phyloP scores from a whole-genome alignment of 2,113 vertebrate genomes.

The Myotis lucifugus region DNA sequence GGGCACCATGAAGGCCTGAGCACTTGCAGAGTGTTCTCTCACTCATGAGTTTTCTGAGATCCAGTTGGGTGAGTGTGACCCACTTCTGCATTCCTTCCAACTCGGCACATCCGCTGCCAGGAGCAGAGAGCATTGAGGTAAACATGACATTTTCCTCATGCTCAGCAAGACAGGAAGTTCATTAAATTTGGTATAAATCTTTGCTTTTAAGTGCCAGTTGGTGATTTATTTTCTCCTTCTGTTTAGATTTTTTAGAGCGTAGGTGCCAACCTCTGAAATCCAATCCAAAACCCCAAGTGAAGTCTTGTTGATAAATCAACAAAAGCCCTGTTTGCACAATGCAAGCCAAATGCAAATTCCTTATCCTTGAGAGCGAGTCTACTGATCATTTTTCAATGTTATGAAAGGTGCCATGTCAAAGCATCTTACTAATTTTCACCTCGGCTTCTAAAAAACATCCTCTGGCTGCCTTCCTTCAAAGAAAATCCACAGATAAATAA shows the following conservation, averaged over 20 bases:
- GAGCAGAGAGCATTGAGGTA: not conserved
- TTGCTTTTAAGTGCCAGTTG: constrained; percentile 81
- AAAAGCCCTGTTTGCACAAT: constrained; percentile 81
- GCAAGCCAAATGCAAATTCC: constrained; percentile 80
- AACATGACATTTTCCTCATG: constrained; percentile 76
- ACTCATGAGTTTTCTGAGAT: constrained; percentile 57
- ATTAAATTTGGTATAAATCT: constrained; percentile 86
- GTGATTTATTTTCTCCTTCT: constrained; percentile 85
- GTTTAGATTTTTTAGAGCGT: constrained; percentile 76
- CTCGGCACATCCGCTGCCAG: constrained; percentile 34
- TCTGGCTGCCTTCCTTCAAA: constrained; percentile 66
- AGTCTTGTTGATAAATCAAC: constrained; percentile 83
- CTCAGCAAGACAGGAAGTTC: constrained; percentile 81
- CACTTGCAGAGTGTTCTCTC: not conserved
- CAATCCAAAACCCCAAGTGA: constrained; percentile 77
- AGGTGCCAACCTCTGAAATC: constrained; percentile 82
- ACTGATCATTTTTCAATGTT: constrained; percentile 59
- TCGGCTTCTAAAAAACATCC: constrained; percentile 64
- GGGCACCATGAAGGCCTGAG: not conserved
- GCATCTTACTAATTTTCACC: constrained; percentile 68
- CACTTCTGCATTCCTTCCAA: constrained; percentile 68
- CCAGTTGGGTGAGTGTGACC: constrained; percentile 30
- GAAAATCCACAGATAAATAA: constrained; percentile 79
- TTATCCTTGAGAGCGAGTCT: constrained; percentile 72
- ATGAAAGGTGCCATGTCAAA: constrained; percentile 67